These are phyloP conservation scores for Oryzias javanicus DNA, from an alignment of 2,113 vertebrate genomes.

Conservation along the genomic window DNA sequence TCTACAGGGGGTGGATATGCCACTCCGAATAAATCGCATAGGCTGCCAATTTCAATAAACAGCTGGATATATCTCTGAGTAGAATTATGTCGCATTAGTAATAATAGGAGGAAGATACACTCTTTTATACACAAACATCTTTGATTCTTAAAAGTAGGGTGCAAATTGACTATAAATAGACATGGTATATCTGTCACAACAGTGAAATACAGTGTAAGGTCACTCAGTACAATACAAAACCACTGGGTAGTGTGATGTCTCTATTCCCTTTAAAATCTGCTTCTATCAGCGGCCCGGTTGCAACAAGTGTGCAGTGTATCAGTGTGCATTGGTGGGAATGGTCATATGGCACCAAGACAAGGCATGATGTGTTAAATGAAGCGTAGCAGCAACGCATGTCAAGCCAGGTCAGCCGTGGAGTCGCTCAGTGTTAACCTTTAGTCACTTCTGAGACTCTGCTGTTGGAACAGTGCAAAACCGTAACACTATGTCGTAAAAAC, in stretches of 20 bases:
- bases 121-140: conserved; percentile 16
- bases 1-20: conserved; percentile 20
- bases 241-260: conserved; percentile 21
- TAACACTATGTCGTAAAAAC: conserved; percentile 31
- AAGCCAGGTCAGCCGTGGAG: conserved; percentile 43
- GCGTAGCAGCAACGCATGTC: conserved; percentile 73
- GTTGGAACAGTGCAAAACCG: conserved; percentile 42
- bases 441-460: conserved; percentile 22
- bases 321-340: conserved; percentile 41
- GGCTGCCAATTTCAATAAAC: conserved; percentile 29
- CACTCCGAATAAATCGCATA: conserved; percentile 18
- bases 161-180: conserved; percentile 26
- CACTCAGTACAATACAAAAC: conserved; percentile 55
- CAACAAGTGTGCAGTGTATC: conserved; percentile 23
- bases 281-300: conserved; percentile 15
- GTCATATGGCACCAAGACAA: conserved; percentile 65
- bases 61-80: conserved; percentile 33
- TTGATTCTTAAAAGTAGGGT: conserved; percentile 1
- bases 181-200: conserved; percentile 47
- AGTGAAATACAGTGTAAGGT: conserved; percentile 66
- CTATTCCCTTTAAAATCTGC: conserved; percentile 1
- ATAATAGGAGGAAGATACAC: conserved; percentile 18
- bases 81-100: conserved; percentile 22
- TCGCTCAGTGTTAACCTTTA: conserved; percentile 42
- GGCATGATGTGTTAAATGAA: conserved; percentile 69